These are phyloP conservation scores for Acipenser ruthenus DNA, from an alignment of 2,797 vertebrate species.

Conservation along the genomic window DNA sequence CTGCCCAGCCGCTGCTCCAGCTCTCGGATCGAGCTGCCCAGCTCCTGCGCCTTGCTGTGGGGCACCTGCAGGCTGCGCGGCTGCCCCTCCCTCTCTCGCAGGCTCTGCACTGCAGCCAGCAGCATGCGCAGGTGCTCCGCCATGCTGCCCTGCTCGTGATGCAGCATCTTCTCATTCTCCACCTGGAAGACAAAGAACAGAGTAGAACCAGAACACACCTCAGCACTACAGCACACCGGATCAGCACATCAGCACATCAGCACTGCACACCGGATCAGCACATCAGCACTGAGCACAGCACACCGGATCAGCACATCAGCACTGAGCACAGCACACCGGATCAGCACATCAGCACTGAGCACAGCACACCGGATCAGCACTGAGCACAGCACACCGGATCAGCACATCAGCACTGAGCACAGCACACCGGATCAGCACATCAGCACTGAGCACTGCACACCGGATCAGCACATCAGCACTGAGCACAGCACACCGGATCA, in stretches of 20 bases:
- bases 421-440: no score
- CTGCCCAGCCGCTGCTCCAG: constrained; percentile 52
- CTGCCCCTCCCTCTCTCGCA: constrained; percentile 35
- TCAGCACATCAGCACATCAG: no score
- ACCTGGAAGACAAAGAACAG: constrained; percentile 48
- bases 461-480: no score
- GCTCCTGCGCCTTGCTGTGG: background rate
- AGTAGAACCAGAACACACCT: constrained; percentile 21
- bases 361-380: no score
- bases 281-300: no score
- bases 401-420: background rate
- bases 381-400: background rate
- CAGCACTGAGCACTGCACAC: no score
- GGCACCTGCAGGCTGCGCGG: constrained; percentile 2
- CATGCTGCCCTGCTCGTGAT: constrained; percentile 72
- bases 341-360: background rate
- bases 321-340: no score
- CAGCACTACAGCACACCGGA: constrained; percentile 25
- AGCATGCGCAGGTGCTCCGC: constrained; percentile 81
- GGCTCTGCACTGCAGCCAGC: constrained; percentile 49
- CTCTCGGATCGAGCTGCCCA: constrained; percentile 13
- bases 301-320: no score
- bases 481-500: no score
- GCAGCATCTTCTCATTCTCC: constrained; percentile 69
- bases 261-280: no score